Evolutionary conservation across 2,797 vertebrate species (phyloP).

Genomic region (Acrocephalus scirpaceus): DNA sequence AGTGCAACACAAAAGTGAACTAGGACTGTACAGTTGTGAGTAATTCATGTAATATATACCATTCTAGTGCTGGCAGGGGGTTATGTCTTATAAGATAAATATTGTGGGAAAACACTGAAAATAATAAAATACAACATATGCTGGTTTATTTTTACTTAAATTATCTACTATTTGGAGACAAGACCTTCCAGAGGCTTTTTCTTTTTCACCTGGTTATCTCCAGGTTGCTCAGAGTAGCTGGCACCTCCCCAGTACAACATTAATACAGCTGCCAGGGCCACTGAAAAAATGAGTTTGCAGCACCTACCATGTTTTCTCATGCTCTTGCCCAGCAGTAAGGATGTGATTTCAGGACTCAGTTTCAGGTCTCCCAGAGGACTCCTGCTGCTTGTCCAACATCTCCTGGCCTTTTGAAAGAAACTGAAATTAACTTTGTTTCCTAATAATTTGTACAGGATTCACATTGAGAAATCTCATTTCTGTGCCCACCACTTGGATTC

Average conservation of each 20-base stretch:
- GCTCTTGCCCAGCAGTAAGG: background rate
- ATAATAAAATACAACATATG: background rate
- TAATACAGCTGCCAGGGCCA: background rate
- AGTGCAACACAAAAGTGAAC: background rate
- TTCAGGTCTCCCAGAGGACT: background rate
- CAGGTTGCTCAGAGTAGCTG: background rate
- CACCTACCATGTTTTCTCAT: background rate
- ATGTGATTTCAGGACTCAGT: background rate
- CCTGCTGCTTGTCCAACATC: background rate
- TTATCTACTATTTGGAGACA: background rate
- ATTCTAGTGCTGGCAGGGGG: background rate
- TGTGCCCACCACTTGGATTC: background rate
- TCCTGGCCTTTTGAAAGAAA: background rate
- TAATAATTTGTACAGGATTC: background rate
- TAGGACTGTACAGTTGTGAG: background rate
- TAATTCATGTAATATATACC: background rate
- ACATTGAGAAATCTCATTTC: background rate
- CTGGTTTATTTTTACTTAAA: constrained; percentile 1
- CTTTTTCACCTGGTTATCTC: background rate
- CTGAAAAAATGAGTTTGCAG: background rate
- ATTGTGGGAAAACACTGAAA: background rate
- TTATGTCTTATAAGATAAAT: background rate
- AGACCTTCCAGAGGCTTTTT: background rate
- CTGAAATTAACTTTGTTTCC: background rate
- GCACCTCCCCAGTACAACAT: background rate